Conservation (phyloP, 2,113 vertebrate genomes). For the Macquaria ambigua region DNA sequence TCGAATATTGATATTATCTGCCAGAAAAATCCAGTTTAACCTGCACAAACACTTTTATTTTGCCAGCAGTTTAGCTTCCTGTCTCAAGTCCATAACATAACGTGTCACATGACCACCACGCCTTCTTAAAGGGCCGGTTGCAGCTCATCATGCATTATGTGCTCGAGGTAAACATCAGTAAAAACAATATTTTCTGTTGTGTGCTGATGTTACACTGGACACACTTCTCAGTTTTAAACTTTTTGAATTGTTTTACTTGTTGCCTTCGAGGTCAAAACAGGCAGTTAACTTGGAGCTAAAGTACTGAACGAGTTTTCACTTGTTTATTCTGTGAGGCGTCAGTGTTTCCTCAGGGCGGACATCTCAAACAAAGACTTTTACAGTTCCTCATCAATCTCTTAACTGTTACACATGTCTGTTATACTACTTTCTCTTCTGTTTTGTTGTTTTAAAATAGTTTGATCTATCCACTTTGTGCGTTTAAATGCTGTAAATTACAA, state of each 20-base stretch:
- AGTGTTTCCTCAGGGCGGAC: conserved; percentile 45
- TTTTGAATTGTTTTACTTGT: background rate
- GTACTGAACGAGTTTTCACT: background rate
- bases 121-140: background rate
- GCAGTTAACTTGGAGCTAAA: background rate
- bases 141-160: background rate
- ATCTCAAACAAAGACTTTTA: conserved; percentile 2
- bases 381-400: too few species aligned
- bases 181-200: background rate
- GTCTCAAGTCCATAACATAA: background rate
- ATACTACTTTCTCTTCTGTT: too few species aligned
- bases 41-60: background rate
- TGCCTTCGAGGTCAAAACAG: background rate
- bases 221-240: background rate
- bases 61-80: conserved; percentile 5
- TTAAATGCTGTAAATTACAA: too few species aligned
- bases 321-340: conserved; percentile 30
- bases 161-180: background rate
- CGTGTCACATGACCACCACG: background rate
- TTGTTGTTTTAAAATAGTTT: too few species aligned
- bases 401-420: too few species aligned
- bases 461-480: too few species aligned
- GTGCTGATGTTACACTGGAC: background rate
- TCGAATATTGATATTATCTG: background rate
- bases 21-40: too few species aligned